Evolutionary conservation across 2,113 vertebrate genomes (phyloP), one percentile per base, ranked within the genome.

Genomic region (Trichechus manatus): DNA sequence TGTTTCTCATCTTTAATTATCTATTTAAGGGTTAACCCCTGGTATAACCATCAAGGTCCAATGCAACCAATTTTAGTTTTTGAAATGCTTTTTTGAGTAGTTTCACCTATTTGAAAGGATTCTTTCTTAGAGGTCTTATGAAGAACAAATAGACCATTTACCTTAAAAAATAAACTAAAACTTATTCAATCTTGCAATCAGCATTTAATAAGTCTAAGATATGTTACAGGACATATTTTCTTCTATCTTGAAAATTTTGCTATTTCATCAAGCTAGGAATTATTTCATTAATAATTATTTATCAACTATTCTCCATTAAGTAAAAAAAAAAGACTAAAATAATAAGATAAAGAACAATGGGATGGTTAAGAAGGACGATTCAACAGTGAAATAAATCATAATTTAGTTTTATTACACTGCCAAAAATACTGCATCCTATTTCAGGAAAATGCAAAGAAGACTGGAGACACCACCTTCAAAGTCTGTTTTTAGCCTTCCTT

Each of bases 221-320:
- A 56, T 3, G 47, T 47, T 27, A 68, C 4, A 5, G 27, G 39
- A 63, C 33, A 19, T 44, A 83, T 31, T 59, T 56, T 85, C 80
- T 56, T 66, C 29, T 19, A 44, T 59, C 25, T 15, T 36, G 68
- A 95, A 95, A 89, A 61, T 64, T 90, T 56, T 78, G 36, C 31
- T 47, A 91, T 77, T 91, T 96, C 22, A 77, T 61, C 39, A 91
- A 61, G 20, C 66, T 36, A 96, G 44, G 22, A 91, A 96, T 91
- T 74, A 59, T 74, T 80, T 47, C 42, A 63, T 50, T 79, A 79
- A 59, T 90, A 81, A 81, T 81, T 83, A 92, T 9, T 56, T 25
- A 87, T 53, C 29, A 31, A 75, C 87, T 93, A 64, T 50, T 91
- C 25, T 50, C 68, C 66, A 95, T 53, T 68, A 44, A 61, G 9